These are phyloP conservation scores for Neodiprion virginianus DNA, from an alignment of 1,140 invertebrate species.

Conservation along the genomic window DNA sequence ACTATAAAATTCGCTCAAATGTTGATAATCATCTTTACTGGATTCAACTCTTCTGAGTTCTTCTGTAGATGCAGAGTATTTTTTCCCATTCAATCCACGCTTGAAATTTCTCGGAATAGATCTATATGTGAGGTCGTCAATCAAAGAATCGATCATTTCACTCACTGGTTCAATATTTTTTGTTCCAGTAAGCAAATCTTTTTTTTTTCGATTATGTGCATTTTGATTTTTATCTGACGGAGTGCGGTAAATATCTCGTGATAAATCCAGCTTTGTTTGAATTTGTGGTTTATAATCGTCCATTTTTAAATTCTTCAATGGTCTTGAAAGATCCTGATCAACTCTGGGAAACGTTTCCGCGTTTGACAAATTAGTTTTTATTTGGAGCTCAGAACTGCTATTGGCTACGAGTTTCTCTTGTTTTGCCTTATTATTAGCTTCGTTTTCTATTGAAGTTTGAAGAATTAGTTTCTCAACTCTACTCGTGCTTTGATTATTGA, in stretches of 20 bases:
- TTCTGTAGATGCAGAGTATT: background rate
- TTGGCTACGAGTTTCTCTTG: too few species aligned
- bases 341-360: too few species aligned
- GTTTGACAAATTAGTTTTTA: too few species aligned
- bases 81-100: background rate
- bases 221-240: background rate
- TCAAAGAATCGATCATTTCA: slow-evolving; percentile 25
- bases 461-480: too few species aligned
- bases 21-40: background rate
- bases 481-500: too few species aligned
- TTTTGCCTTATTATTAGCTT: too few species aligned
- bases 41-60: background rate
- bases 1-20: background rate
- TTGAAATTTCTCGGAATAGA: slow-evolving; percentile 9
- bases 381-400: too few species aligned
- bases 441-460: too few species aligned
- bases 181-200: slow-evolving; percentile 29
- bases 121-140: slow-evolving; percentile 8
- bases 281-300: background rate
- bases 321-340: too few species aligned
- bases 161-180: slow-evolving; percentile 24
- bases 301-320: too few species aligned
- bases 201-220: slow-evolving; percentile 15
- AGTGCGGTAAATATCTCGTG: slow-evolving; percentile 1
- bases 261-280: background rate